A percentile compares a stretch with the other conserved stretches of the same genome.
Evolutionary conservation across 2,797 vertebrate species (phyloP).

Genomic region (Clamator glandarius): DNA sequence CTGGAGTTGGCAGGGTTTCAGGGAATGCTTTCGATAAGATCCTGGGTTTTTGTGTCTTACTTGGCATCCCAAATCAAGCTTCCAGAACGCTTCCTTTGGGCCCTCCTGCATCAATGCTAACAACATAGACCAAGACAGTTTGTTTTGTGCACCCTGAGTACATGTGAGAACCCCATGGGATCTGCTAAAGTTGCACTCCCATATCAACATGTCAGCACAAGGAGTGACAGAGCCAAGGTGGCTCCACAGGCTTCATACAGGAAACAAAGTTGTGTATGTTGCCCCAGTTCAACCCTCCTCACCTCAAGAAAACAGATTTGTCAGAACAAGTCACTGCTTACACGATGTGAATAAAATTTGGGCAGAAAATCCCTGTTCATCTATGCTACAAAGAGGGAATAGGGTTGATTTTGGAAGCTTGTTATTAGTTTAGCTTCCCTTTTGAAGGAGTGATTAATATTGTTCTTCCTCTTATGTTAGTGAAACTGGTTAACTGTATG

Average conservation of each 20-base stretch:
- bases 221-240: accelerated
- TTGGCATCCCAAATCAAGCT: neutral
- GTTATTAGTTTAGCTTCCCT: neutral
- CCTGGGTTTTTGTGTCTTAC: neutral
- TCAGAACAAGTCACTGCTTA: neutral
- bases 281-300: neutral
- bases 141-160: neutral
- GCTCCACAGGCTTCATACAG: neutral
- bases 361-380: neutral
- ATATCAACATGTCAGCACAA: neutral
- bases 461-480: neutral
- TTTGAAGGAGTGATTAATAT: neutral
- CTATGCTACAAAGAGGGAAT: neutral
- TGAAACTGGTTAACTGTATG: neutral
- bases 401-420: neutral
- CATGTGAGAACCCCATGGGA: neutral
- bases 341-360: neutral
- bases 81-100: neutral
- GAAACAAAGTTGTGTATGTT: neutral
- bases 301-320: neutral
- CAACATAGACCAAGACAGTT: neutral
- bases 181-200: neutral
- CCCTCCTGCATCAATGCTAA: neutral
- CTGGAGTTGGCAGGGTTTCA: neutral
- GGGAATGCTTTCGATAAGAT: neutral